Evolutionary conservation across 2,797 vertebrate genomes (phyloP), one percentile per base, ranked within the genome.

Genomic region (Arrhamphus sclerolepis): DNA sequence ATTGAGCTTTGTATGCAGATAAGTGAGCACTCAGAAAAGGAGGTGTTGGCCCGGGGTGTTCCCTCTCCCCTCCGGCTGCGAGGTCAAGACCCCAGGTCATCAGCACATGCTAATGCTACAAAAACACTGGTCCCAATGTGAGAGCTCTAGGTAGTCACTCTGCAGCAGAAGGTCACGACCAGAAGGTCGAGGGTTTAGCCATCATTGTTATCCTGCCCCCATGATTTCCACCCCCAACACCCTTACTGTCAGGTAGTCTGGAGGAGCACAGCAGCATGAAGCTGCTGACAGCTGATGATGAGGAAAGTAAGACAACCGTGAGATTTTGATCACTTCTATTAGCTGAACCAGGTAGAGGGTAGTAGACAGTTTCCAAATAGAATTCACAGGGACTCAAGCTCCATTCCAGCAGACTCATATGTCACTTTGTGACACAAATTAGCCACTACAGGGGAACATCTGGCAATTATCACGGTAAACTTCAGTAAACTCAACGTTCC

Each of bases 131-230:
- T 19, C 1, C 28, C 68, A 75, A 80, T 62, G 58, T 81, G 74
- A 81, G 57, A 64, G 38, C 20, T 61, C 46, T 41, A 38, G 53
- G 59, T 56, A 67, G 72, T 82, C 75, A 85, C 70, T 81, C 56
- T 5, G 0, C 53, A n/a, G n/a, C n/a, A n/a, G n/a, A n/a, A 86
- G 81, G 82, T 88, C 83, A 86, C 16, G 24, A 80, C 72, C 78
- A 78, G 46, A 55, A 80, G 88, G 87, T 85, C 73, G 83, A 84
- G 60, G 87, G 85, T 87, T 91, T 88, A 86, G 81, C 51, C 81
- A 82, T 86, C 76, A 88, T 86, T 86, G 82, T 90, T 87, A 76
- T 81, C 70, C 70, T 65, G 70, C 67, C 28, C 28, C 28, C 28
- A 29, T 29, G 28, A 6, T 29, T 9, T 29, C 28, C 8, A 60